phyloP scores from a whole-genome alignment of 1,140 invertebrate genomes.

The Drosophila repletoides region DNA sequence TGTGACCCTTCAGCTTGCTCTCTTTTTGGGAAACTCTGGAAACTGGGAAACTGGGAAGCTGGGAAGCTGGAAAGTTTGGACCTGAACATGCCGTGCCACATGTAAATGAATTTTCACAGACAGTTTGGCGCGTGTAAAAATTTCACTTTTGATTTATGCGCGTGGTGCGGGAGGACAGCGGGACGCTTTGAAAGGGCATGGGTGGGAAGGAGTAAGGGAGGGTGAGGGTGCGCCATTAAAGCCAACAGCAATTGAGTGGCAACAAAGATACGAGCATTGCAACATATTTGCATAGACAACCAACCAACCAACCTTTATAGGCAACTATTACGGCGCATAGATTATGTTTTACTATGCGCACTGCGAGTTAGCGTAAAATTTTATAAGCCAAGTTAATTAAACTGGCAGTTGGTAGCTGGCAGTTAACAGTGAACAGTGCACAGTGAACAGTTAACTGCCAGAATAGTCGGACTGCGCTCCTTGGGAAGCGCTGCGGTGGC shows the following conservation, averaged over 20 bases:
- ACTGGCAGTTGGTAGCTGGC: conserved; percentile 28
- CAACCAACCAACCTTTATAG: too few relatives aligned
- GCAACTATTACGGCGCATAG: conserved; percentile 58
- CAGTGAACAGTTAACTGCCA: conserved; percentile 42
- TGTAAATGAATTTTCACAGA: conserved; percentile 76
- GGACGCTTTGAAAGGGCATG: neutral
- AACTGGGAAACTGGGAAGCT: conserved; percentile 3
- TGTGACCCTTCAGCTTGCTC: conserved; percentile 32
- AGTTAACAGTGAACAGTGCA: too few relatives aligned
- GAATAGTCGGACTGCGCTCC: neutral
- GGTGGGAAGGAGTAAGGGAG: neutral
- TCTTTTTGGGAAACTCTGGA: neutral
- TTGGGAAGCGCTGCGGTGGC: conserved; percentile 9
- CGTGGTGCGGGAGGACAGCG: conserved; percentile 3
- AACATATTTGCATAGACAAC: conserved; percentile 77
- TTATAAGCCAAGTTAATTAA: conserved; percentile 78
- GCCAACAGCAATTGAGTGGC: conserved; percentile 32
- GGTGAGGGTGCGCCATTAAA: neutral
- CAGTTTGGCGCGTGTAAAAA: conserved; percentile 75
- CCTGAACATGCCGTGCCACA: conserved; percentile 42
- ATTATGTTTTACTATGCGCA: conserved; percentile 62
- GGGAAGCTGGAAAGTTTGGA: conserved; percentile 5
- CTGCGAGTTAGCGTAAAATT: conserved; percentile 64
- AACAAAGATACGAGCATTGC: conserved; percentile 59
- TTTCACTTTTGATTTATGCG: conserved; percentile 75